A percentile compares a stretch with the other conserved stretches of the same genome.
Evolutionary conservation across 2,797 vertebrate genomes (phyloP).

Genomic region (Tangara arthus): DNA sequence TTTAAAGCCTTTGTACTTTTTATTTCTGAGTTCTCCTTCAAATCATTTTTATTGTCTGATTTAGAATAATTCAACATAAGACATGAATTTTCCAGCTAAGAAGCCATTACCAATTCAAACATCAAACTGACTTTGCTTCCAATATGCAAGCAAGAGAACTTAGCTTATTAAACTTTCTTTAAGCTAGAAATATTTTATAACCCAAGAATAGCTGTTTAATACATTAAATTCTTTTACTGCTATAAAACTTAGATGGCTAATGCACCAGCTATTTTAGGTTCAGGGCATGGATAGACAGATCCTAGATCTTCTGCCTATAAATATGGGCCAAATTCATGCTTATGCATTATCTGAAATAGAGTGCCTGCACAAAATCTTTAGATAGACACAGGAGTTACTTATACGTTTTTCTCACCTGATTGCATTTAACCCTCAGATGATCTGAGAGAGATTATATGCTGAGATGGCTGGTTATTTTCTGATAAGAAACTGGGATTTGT

Average conservation of each 20-base stretch:
- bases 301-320: neutral
- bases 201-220: neutral
- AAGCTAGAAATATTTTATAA: neutral
- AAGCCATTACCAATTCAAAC: conserved; percentile 40
- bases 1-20: conserved; percentile 45
- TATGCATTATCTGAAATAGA: neutral
- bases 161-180: neutral
- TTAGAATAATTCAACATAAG: conserved; percentile 53
- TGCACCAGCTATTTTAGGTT: neutral
- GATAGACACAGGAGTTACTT: neutral
- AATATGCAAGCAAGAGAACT: neutral
- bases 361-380: neutral
- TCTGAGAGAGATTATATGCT: neutral
- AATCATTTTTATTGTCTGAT: conserved; percentile 52
- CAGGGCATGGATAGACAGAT: neutral
- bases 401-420: neutral
- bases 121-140: conserved; percentile 19
- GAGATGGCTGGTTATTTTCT: neutral
- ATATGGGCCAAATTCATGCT: neutral
- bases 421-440: neutral
- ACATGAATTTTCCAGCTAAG: conserved; percentile 20
- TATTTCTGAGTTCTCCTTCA: conserved; percentile 34
- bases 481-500: neutral
- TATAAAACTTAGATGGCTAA: neutral
- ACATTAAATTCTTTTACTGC: neutral